A percentile compares a stretch with the other conserved stretches of the same genome.
phyloP scores from a whole-genome alignment of 2,888 invertebrate genomes.

The Oasisia sp. region DNA sequence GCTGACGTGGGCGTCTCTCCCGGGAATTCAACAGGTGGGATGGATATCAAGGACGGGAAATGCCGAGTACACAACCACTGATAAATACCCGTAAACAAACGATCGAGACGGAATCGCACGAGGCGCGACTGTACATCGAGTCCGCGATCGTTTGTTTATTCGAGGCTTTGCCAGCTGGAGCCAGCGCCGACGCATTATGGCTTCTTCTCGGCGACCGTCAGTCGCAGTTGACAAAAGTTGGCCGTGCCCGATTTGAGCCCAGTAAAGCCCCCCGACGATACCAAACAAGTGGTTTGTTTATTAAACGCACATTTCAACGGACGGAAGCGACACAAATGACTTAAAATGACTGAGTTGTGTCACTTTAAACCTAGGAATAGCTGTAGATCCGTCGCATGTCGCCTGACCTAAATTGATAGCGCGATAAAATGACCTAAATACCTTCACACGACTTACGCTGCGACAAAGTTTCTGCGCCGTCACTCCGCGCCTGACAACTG shows the following conservation, averaged over 20 bases:
- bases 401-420: slow-evolving; percentile 24
- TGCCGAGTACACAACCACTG: neutral
- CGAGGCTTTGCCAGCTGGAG: slow-evolving; percentile 17
- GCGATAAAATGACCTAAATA: slow-evolving; percentile 29
- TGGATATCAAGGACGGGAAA: neutral
- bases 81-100: neutral
- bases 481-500: slow-evolving; percentile 18
- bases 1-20: slow-evolving; percentile 1
- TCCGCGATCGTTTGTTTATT: neutral
- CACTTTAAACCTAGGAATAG: neutral
- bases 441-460: slow-evolving; percentile 26
- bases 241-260: neutral
- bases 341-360: neutral
- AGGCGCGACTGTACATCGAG: neutral
- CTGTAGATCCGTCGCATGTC: slow-evolving; percentile 21
- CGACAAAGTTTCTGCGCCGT: slow-evolving; percentile 8
- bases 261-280: neutral
- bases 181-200: neutral
- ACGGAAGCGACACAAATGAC: neutral
- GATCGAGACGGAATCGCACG: neutral
- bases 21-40: neutral
- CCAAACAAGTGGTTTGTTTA: neutral
- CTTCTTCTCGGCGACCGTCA: neutral
- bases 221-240: neutral
- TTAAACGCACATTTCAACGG: neutral